These are phyloP conservation scores for Cyrtonyx montezumae DNA, from an alignment of 2,113 vertebrate genomes.

Conservation along the genomic window DNA sequence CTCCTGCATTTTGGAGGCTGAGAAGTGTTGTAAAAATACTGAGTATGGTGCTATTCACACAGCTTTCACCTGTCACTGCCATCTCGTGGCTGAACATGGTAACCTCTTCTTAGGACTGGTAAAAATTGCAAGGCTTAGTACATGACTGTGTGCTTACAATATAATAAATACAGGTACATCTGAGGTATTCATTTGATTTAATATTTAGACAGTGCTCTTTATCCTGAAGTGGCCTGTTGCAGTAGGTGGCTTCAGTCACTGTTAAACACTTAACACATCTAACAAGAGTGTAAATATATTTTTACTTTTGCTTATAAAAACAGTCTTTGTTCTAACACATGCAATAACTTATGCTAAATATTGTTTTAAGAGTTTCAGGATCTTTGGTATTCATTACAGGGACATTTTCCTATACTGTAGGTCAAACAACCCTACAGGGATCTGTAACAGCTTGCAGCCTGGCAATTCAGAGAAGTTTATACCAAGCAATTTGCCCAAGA, in stretches of 20 bases:
- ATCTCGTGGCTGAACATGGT: neutral
- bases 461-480: constrained; percentile 30
- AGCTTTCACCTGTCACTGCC: neutral
- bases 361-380: neutral
- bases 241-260: neutral
- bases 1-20: neutral
- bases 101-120: neutral
- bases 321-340: neutral
- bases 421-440: neutral
- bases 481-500: constrained; percentile 26
- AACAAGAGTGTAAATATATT: neutral
- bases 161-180: neutral
- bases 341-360: neutral
- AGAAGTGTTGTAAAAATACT: neutral
- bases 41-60: no score
- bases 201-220: neutral
- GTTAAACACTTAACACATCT: neutral
- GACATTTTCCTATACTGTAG: constrained; percentile 22
- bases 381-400: neutral
- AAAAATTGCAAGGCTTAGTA: neutral
- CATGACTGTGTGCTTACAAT: neutral
- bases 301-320: neutral
- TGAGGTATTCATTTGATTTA: neutral
- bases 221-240: neutral
- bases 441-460: constrained; percentile 46